Conservation (phyloP, 35 echinoderm and acorn worm species). For the Heliocidaris erythrogramma region DNA sequence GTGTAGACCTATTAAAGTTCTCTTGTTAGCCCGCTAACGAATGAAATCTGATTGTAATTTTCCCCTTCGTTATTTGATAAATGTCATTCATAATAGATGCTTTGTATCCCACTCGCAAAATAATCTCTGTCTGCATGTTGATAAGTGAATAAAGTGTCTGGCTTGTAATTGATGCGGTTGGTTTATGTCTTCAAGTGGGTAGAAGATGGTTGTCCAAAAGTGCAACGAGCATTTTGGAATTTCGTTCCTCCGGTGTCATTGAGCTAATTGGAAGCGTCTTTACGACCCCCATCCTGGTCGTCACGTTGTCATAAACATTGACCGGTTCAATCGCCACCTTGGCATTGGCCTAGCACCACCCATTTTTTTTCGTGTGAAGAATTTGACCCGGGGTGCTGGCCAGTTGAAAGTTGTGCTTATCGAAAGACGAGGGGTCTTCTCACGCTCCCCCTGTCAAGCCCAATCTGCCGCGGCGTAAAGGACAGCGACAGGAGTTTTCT, state of each 20-base stretch:
- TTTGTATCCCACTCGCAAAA: background rate
- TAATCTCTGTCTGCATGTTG: background rate
- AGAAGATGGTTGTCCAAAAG: background rate
- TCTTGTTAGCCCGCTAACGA: background rate
- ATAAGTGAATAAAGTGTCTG: background rate
- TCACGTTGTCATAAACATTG: background rate
- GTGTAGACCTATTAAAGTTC: background rate
- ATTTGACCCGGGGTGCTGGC: background rate
- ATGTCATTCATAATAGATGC: slow-evolving; percentile 5
- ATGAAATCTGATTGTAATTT: background rate
- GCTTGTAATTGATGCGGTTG: background rate
- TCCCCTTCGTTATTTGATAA: background rate
- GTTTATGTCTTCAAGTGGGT: background rate
- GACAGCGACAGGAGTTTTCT: background rate
- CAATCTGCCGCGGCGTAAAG: background rate
- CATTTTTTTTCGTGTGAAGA: background rate
- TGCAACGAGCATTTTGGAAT: background rate
- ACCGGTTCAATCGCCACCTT: slow-evolving; percentile 14
- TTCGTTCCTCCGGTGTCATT: background rate
- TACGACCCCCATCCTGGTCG: background rate
- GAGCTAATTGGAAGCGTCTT: slow-evolving; percentile 10
- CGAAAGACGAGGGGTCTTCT: background rate
- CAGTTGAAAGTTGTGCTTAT: slow-evolving; percentile 11
- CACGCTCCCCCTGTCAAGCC: slow-evolving; percentile 15
- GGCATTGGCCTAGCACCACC: slow-evolving; percentile 5